Evolutionary conservation across 2,113 vertebrate genomes (phyloP).

Genomic region (Brienomyrus longianalis): DNA sequence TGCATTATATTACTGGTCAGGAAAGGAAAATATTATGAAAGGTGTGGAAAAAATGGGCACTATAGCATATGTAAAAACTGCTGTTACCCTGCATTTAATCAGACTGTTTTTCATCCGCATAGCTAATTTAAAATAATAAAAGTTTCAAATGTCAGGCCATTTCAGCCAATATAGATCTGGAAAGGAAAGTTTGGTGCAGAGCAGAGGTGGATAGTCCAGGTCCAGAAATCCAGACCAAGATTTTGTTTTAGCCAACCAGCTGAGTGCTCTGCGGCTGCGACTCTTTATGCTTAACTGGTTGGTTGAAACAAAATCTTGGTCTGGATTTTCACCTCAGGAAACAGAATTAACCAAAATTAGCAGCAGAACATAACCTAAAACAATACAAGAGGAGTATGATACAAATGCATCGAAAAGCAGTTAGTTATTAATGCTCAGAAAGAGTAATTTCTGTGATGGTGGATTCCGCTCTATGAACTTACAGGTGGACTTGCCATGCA

Average conservation of each 20-base stretch:
- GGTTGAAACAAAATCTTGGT: neutral
- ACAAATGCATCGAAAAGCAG: neutral
- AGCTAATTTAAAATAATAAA: neutral
- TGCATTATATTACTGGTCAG: neutral
- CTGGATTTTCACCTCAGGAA: neutral
- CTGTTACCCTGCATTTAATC: neutral
- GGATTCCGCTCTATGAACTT: constrained; percentile 48
- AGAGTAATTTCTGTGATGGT: neutral
- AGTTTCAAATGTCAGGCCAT: neutral
- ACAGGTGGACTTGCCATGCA: constrained; percentile 90
- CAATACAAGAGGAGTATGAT: neutral
- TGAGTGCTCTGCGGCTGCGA: neutral
- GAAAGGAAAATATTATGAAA: neutral
- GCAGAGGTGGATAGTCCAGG: neutral
- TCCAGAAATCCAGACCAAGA: neutral
- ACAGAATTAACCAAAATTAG: neutral
- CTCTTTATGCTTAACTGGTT: neutral
- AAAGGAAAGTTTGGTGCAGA: neutral
- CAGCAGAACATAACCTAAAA: neutral
- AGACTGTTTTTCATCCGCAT: neutral
- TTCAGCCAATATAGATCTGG: neutral
- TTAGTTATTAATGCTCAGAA: neutral
- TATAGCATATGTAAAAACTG: neutral
- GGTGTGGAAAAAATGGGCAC: neutral
- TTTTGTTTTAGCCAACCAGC: neutral